phyloP scores from a whole-genome alignment of 2,888 invertebrate genomes.

The Cerceris rybyensis region DNA sequence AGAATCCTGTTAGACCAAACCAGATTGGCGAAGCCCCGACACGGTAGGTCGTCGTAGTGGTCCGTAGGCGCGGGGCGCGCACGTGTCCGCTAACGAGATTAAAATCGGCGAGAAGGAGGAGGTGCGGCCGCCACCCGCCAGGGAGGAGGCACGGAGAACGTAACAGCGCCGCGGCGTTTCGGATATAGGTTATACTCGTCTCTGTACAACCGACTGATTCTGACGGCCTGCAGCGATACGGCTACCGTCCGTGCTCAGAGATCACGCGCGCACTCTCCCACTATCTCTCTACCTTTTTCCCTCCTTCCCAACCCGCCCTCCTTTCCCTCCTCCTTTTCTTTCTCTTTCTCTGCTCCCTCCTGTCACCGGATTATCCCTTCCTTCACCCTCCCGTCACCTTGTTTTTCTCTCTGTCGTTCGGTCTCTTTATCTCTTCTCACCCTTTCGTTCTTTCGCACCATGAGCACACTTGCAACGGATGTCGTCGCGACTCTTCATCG shows the following conservation, averaged over 20 bases:
- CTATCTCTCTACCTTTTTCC: slow-evolving; percentile 4
- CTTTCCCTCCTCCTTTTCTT: background rate
- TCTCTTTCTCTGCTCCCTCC: slow-evolving; percentile 23
- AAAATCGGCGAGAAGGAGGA: slow-evolving; percentile 85
- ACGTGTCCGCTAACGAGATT: slow-evolving; percentile 88
- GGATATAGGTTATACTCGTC: slow-evolving; percentile 61
- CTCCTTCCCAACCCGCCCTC: background rate
- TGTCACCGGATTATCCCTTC: background rate
- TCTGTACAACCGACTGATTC: slow-evolving; percentile 54
- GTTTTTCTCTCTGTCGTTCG: slow-evolving; percentile 12
- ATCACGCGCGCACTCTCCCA: slow-evolving; percentile 37
- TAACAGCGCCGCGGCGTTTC: slow-evolving; percentile 79
- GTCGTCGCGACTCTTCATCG: slow-evolving; percentile 6
- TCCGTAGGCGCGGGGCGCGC: slow-evolving; percentile 81
- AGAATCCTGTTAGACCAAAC: slow-evolving; percentile 90
- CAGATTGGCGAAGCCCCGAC: slow-evolving; percentile 87
- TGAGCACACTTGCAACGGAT: background rate
- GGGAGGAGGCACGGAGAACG: slow-evolving; percentile 87
- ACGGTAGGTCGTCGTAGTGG: slow-evolving; percentile 60
- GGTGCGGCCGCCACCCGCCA: slow-evolving; percentile 79
- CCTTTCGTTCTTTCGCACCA: slow-evolving; percentile 8
- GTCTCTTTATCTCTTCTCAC: slow-evolving; percentile 12
- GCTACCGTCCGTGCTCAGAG: slow-evolving; percentile 22
- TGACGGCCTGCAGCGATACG: slow-evolving; percentile 38
- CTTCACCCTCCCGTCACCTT: slow-evolving; percentile 16